Evolutionary conservation across 92 coral and sea anemone species (phyloP).

Genomic region (Epizoanthus ramosus): DNA sequence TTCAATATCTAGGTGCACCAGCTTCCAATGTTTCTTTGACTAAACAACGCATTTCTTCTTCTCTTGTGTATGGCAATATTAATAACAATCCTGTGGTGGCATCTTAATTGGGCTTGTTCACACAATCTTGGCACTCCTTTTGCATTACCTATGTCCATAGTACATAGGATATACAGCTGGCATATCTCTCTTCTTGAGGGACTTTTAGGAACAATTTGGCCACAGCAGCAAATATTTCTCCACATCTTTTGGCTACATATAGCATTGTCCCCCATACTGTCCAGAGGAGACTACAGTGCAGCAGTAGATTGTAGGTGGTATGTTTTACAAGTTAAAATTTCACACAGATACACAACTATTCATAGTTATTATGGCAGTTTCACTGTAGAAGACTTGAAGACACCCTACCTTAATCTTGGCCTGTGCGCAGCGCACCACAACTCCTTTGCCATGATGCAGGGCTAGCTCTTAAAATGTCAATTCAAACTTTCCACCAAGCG

Average conservation of each 20-base stretch:
- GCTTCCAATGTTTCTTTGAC: not conserved
- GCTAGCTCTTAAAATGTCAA: too few relatives aligned
- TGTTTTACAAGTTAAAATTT: not conserved
- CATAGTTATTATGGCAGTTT: too few relatives aligned
- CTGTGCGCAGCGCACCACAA: too few relatives aligned
- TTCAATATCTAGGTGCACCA: conserved; percentile 16
- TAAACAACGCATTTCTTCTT: conserved; percentile 18
- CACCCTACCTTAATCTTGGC: too few relatives aligned
- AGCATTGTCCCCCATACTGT: not conserved
- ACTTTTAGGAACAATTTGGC: not conserved
- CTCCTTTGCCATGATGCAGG: too few relatives aligned
- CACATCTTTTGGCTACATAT: not conserved
- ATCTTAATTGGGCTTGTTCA: too few relatives aligned
- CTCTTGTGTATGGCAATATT: not conserved
- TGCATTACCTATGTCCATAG: not conserved
- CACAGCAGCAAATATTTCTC: not conserved
- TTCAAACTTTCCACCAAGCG: too few relatives aligned
- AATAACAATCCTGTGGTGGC: too few relatives aligned
- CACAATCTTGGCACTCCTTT: too few relatives aligned
- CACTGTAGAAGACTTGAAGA: too few relatives aligned
- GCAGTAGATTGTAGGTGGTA: too few relatives aligned
- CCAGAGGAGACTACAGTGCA: not conserved
- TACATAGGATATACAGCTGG: conserved; percentile 23
- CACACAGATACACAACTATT: too few relatives aligned
- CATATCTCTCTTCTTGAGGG: conserved; percentile 30